Evolutionary conservation across 2,888 invertebrate genomes (phyloP).

Genomic region (Smittia sp.): DNA sequence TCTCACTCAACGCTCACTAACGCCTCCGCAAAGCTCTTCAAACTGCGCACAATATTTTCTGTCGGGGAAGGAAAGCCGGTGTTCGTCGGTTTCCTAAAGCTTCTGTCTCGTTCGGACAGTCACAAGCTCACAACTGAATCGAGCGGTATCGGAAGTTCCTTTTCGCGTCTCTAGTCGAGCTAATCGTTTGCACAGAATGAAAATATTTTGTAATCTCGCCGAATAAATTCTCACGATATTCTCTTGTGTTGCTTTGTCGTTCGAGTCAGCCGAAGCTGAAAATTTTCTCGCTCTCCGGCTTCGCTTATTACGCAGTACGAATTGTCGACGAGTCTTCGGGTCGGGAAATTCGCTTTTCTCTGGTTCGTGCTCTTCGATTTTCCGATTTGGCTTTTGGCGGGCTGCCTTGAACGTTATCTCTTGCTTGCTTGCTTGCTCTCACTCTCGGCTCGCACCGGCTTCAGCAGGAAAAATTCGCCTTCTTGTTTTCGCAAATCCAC

Average conservation of each 20-base stretch:
- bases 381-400: neutral
- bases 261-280: neutral
- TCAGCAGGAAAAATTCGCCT: neutral
- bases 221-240: neutral
- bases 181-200: neutral
- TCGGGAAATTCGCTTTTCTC: neutral
- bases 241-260: neutral
- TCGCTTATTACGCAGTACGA: constrained; percentile 15
- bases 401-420: neutral
- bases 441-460: neutral
- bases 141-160: neutral
- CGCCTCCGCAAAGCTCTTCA: neutral
- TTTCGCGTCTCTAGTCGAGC: neutral
- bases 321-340: neutral
- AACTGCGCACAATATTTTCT: constrained; percentile 35
- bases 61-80: neutral
- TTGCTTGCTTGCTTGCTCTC: too few relatives aligned
- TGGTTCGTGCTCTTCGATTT: neutral
- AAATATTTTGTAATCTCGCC: neutral
- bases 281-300: neutral
- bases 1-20: constrained; percentile 15
- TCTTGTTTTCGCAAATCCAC: neutral
- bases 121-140: neutral
- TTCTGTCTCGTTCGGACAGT: constrained; percentile 4
- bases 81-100: neutral